These are phyloP conservation scores for Campopleginae sp. DNA, from an alignment of 2,888 invertebrate genomes.

Conservation along the genomic window DNA sequence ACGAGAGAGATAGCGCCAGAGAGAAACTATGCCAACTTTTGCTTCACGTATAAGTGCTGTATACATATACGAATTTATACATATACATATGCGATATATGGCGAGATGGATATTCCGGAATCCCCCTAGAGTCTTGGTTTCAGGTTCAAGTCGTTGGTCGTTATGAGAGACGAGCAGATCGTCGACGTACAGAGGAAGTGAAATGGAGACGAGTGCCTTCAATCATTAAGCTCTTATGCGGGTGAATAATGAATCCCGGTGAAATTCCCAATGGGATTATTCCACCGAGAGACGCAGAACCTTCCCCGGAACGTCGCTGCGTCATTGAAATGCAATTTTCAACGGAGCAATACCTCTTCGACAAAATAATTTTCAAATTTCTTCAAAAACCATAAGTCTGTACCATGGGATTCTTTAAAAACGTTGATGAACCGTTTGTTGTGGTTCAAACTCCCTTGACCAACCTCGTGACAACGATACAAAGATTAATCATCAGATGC, in stretches of 20 bases:
- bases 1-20: background rate
- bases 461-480: background rate
- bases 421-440: background rate
- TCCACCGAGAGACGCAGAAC: conserved; percentile 22
- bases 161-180: conserved; percentile 33
- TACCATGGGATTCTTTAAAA: background rate
- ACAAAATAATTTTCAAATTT: conserved; percentile 40
- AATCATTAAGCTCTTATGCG: conserved; percentile 60
- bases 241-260: conserved; percentile 60
- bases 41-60: conserved; percentile 6
- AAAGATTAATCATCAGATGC: conserved; percentile 12
- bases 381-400: conserved; percentile 20
- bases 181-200: conserved; percentile 29
- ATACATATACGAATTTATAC: conserved; percentile 6
- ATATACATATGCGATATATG: conserved; percentile 11
- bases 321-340: background rate
- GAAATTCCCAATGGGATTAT: conserved; percentile 44
- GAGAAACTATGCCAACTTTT: conserved; percentile 30
- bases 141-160: conserved; percentile 48
- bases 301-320: conserved; percentile 1
- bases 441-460: background rate
- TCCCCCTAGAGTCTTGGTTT: conserved; percentile 36
- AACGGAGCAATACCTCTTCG: background rate
- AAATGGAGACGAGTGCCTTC: conserved; percentile 58
- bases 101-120: conserved; percentile 5